Base-by-base conservation (phyloP, 1,140 invertebrate genomes). In the Scaptomyza pallida region DNA sequence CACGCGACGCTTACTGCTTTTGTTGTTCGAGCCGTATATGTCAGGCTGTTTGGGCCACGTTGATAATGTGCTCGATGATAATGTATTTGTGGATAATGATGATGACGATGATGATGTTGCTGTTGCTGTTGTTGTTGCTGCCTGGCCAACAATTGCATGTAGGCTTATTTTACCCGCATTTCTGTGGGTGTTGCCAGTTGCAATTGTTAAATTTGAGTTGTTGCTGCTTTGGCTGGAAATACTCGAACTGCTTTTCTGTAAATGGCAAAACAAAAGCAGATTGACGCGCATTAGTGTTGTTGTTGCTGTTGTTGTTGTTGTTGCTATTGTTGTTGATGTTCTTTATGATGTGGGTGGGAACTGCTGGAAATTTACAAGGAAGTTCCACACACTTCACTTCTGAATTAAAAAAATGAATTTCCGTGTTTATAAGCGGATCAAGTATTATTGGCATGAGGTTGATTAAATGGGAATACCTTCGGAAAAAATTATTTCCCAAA, bases 231-330 rank as follows among this genome's bases (percentile, higher is more conserved):
- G 89, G 69, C 82, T 90, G 65, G 89, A 90, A 72, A 90, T 81
- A 75, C 89, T 90, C 67, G 89, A 88, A 62, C 79, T 90, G 76
- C 89, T 90, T 89, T 91, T 91, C 89, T 91, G 86, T 89, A 85
- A 86, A 82, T 77, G 78, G 78, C 69, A 76, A 76, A 65, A 41
- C 57, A 71, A 72, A 79, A 69, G 70, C 77, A 64, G 41, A 73
- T 51, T 69, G 17, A 41, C 40, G 59, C 57, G 51, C 61, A 68
- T 75, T 60, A 73, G 67, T 75, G 63, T 55, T 50, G 54, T 59
- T 59, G 71, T 12, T 52, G 13, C 35, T 56, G 16, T 65, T 55
- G 60, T 72, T 56, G 16, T 65, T 59, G 56, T 72, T 21, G 21
- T 21, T 21, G 4, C 4, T 26, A 6, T 26, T 26, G 56, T 55